Evolutionary conservation across 2,888 invertebrate species (phyloP).

Genomic region (Agrotis clavis): DNA sequence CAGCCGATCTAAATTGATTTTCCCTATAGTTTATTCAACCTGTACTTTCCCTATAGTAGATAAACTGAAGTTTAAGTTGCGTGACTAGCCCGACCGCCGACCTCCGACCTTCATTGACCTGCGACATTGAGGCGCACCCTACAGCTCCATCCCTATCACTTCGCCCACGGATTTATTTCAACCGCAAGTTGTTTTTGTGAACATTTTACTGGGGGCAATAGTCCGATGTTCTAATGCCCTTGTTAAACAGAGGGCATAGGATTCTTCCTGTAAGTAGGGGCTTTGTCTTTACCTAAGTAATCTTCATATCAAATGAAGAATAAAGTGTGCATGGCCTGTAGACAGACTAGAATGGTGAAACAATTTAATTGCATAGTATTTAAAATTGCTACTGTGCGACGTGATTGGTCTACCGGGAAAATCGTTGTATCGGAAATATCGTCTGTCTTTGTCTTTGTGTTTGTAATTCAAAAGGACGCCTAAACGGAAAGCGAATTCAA

Average conservation of each 20-base stretch:
- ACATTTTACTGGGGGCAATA: slow-evolving; percentile 12
- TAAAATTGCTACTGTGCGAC: slow-evolving; percentile 30
- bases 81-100: slow-evolving; percentile 77
- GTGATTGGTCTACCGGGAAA: slow-evolving; percentile 37
- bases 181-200: slow-evolving; percentile 50
- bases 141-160: slow-evolving; percentile 69
- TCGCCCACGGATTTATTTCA: slow-evolving; percentile 71
- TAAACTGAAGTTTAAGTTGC: slow-evolving; percentile 73
- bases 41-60: slow-evolving; percentile 55
- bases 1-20: slow-evolving; percentile 55
- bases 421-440: slow-evolving; percentile 31
- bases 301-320: slow-evolving; percentile 8
- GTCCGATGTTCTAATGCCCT: slow-evolving; percentile 27
- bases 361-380: slow-evolving; percentile 42
- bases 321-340: slow-evolving; percentile 3
- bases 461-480: slow-evolving; percentile 16
- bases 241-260: slow-evolving; percentile 9
- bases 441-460: slow-evolving; percentile 30
- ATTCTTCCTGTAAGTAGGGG: background rate
- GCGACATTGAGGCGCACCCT: slow-evolving; percentile 77
- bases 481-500: slow-evolving; percentile 42
- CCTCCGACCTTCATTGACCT: slow-evolving; percentile 80
- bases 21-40: slow-evolving; percentile 55
- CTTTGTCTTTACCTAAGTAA: background rate
- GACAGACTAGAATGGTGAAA: slow-evolving; percentile 30